These are phyloP conservation scores for Manis crassicaudata DNA, from an alignment of 2,797 vertebrate species.

Conservation along the genomic window DNA sequence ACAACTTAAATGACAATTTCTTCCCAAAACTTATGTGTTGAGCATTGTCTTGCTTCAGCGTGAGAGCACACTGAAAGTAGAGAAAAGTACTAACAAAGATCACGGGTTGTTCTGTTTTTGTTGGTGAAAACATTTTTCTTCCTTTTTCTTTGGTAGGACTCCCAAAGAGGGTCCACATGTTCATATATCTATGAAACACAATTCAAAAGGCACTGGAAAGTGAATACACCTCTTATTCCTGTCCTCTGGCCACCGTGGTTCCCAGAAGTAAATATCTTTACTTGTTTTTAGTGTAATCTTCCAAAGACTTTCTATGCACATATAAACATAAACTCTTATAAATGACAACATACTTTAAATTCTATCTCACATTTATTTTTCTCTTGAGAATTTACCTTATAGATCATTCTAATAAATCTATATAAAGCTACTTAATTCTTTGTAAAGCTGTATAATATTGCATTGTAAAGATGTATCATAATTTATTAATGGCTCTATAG, in stretches of 20 bases:
- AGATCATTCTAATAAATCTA: background rate
- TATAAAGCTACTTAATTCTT: background rate
- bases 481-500: background rate
- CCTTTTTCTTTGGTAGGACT: constrained; percentile 11
- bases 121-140: background rate
- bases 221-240: background rate
- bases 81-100: constrained; percentile 3
- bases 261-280: background rate
- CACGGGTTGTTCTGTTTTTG: background rate
- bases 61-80: background rate
- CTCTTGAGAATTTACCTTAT: background rate
- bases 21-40: background rate
- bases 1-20: constrained; percentile 19
- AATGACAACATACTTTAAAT: background rate
- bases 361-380: background rate
- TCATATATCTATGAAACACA: background rate
- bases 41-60: background rate
- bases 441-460: background rate
- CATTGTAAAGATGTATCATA: background rate
- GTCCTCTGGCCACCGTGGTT: background rate
- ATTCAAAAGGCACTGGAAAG: background rate
- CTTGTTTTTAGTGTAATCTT: background rate
- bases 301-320: background rate
- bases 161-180: background rate
- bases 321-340: background rate